These are phyloP conservation scores for Unio pictorum DNA, from an alignment of 2,888 invertebrate species.

Conservation along the genomic window DNA sequence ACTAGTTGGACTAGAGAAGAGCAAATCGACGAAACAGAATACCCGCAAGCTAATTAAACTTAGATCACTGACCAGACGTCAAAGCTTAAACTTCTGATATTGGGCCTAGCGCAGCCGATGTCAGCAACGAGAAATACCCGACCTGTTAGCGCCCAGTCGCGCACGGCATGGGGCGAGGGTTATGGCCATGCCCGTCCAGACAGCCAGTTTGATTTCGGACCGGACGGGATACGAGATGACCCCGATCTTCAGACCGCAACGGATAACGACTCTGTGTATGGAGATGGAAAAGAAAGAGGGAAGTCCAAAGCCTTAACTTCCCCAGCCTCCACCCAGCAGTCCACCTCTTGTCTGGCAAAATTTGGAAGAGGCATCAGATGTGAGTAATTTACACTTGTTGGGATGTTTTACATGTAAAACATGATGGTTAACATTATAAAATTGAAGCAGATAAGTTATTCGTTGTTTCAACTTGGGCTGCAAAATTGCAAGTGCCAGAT, in stretches of 20 bases:
- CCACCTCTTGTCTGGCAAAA: constrained; percentile 52
- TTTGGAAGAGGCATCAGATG: constrained; percentile 66
- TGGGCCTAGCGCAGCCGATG: no score
- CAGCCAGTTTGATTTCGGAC: constrained; percentile 50
- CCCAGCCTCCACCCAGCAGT: constrained; percentile 25
- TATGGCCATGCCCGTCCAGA: constrained; percentile 42
- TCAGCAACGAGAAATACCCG: constrained; percentile 16
- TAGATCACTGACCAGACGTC: no score
- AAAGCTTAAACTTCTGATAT: no score
- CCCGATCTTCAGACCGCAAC: constrained; percentile 42
- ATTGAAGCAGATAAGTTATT: no score
- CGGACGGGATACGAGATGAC: constrained; percentile 49
- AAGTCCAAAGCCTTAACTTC: constrained; percentile 23
- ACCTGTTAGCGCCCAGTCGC: constrained; percentile 59
- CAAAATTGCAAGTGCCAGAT: no score
- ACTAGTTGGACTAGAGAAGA: no score
- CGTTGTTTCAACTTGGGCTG: no score
- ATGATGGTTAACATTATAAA: no score
- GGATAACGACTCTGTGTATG: constrained; percentile 46
- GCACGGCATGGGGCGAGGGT: constrained; percentile 58
- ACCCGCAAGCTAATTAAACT: no score
- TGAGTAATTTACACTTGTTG: constrained; percentile 44
- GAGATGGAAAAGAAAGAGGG: constrained; percentile 23
- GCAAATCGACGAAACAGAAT: no score
- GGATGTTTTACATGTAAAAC: background rate